Evolutionary conservation across 2,888 invertebrate genomes (phyloP), one percentile per base, ranked within the genome.

Genomic region (Coenonympha arcania): DNA sequence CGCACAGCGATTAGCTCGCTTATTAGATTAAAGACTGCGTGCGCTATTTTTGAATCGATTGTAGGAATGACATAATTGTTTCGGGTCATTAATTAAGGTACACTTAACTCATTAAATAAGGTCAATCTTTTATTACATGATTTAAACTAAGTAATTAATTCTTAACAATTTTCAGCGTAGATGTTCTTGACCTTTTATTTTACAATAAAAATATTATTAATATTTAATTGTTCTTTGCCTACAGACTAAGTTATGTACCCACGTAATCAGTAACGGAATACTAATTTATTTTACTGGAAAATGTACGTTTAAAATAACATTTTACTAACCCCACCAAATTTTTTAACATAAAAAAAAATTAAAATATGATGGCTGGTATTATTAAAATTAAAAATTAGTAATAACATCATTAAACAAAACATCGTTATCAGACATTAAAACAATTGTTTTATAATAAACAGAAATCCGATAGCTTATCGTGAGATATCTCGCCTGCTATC

Each of bases 401-500:
- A n/a, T n/a, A n/a, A n/a, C n/a, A n/a, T n/a, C n/a, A n/a, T n/a
- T n/a, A 28, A 20, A 16, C 22, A 43, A 30, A 37, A 39, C 9
- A 31, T 3, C 20, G 9, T 39, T 40, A 45, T 26, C 19, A 24
- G 26, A 24, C 46, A 48, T 41, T 48, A 26, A 44, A 48, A 54
- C 54, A 48, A 50, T n/a, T n/a, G 47, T 50, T 46, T 45, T 52
- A 46, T 42, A 24, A 41, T 48, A 42, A 45, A 50, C 52, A 52
- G 45, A 51, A 50, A 53, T 54, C 55, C 55, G 56, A 59, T 57
- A 61, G 52, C 44, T 45, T 54, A 54, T 54, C 53, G 9, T 20
- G 52, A 44, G 52, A 50, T 62, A 60, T 59, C 62, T 49, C 52
- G 40, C 44, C 24, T 31, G 34, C 48, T 67, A 69, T 67, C 68